phyloP scores from a whole-genome alignment of 2,888 invertebrate species.

The Laspeyria flexula region DNA sequence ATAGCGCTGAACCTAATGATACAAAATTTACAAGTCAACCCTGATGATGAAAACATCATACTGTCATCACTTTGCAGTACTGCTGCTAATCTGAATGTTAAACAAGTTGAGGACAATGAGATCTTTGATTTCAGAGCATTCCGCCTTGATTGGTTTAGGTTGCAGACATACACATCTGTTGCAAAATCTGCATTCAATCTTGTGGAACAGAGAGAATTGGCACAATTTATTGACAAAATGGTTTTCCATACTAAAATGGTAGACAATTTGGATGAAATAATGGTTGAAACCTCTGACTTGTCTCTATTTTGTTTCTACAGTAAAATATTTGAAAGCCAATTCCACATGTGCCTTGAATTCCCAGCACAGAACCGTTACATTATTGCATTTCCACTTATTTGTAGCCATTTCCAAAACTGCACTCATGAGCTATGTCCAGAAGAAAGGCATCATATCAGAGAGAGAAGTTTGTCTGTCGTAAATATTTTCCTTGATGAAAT shows the following conservation, averaged over 20 bases:
- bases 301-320: constrained; percentile 99
- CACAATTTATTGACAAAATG: constrained; percentile 97
- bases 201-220: constrained; percentile 93
- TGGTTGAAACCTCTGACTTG: constrained; percentile 98
- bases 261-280: constrained; percentile 98
- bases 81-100: constrained; percentile 93
- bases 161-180: constrained; percentile 97
- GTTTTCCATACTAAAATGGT: constrained; percentile 99
- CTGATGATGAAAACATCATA: constrained; percentile 98
- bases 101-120: constrained; percentile 98
- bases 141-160: constrained; percentile 98
- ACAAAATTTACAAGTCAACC: constrained; percentile 93
- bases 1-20: constrained; percentile 94
- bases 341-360: constrained; percentile 99
- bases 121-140: constrained; percentile 98
- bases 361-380: constrained; percentile 99
- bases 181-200: constrained; percentile 92
- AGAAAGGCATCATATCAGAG: constrained; percentile 98
- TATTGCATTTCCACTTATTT: constrained; percentile 98
- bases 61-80: constrained; percentile 96
- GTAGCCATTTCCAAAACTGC: constrained; percentile 98
- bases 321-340: constrained; percentile 98
- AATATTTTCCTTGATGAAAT: constrained; percentile 99
- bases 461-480: constrained; percentile 97
- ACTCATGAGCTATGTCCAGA: constrained; percentile 99